Evolutionary conservation across 2,113 vertebrate genomes (phyloP), one percentile per base, ranked within the genome.

Genomic region (Lonchura striata): DNA sequence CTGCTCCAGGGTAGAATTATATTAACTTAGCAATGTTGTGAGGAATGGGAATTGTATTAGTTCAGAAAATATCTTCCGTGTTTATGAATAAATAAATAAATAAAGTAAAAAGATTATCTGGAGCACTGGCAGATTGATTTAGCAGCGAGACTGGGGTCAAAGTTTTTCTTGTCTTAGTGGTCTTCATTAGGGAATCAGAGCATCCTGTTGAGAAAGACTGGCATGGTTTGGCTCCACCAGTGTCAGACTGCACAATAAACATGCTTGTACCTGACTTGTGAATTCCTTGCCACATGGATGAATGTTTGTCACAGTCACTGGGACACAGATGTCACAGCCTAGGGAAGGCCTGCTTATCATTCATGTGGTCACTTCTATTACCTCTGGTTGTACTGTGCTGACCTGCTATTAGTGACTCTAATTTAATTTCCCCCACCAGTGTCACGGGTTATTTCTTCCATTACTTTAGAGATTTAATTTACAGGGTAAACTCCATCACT

Each of bases 351-450:
- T 97, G 95, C 95, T 98, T 98, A 98, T 98, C 97, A 98, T 98
- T 98, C 97, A 96, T 97, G 92, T 96, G 98, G 98, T 97, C 97
- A 97, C 97, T 97, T 98, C 97, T 90, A 98, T 98, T 98, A 98
- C 97, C 87, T 97, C 94, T 97, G 85, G 93, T 97, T 21, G 28
- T 93, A 86, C 74, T 35, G 80, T 65, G 89, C 85, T 98, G 98
- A 98, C 97, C 98, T 96, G 95, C 97, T 97, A 97, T 98, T 98
- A 98, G 96, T 96, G 95, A 95, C 97, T 98, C 88, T 98, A 98
- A 98, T 98, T 98, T 98, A 98, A 98, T 98, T 98, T 98, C 91
- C 95, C 94, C 96, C 90, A 91, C 95, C 56, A 90, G 97, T 98
- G 96, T 97, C 97, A 98, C 96, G 94, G 97, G 96, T 98, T 98